These are phyloP conservation scores for Drosophila rhopaloa DNA, from an alignment of 1,140 invertebrate genomes.

Conservation along the genomic window DNA sequence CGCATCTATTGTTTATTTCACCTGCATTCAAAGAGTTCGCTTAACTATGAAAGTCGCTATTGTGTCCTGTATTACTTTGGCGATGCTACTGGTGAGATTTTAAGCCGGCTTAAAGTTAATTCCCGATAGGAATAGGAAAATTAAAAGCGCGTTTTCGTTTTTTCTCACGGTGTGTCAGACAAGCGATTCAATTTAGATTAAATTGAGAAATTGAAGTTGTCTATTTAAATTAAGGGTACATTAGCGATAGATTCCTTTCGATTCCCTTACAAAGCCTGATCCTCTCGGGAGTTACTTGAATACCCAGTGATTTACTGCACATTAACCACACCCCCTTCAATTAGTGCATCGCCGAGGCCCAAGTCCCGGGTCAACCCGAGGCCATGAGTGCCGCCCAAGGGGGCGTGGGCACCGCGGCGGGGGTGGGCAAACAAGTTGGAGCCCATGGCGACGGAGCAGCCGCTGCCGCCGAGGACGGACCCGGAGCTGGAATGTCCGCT, in stretches of 20 bases:
- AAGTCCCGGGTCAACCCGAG: constrained; percentile 20
- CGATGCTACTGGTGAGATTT: constrained; percentile 42
- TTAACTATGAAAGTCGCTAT: constrained; percentile 38
- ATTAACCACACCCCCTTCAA: background rate
- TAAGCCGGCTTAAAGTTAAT: background rate
- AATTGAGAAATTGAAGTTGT: too few relatives aligned
- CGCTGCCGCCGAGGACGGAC: constrained; percentile 32
- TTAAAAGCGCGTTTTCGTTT: too few relatives aligned
- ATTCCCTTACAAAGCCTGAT: too few relatives aligned
- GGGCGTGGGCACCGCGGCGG: constrained; percentile 23
- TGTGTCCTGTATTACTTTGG: constrained; percentile 17
- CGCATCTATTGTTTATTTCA: constrained; percentile 7
- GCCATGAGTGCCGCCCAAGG: constrained; percentile 40
- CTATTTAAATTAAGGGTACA: too few relatives aligned
- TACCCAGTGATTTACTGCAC: background rate
- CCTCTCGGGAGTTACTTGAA: background rate
- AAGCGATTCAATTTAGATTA: too few relatives aligned
- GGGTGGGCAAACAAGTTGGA: constrained; percentile 21
- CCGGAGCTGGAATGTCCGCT: constrained; percentile 20
- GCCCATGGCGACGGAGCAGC: constrained; percentile 24
- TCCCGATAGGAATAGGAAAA: too few relatives aligned
- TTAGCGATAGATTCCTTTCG: too few relatives aligned
- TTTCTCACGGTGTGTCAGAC: too few relatives aligned
- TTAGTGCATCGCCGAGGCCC: constrained; percentile 37
- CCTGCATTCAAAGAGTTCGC: background rate